Evolutionary conservation across 92 coral and sea anemone genomes (phyloP).

Genomic region (Zoanthus solanderi): DNA sequence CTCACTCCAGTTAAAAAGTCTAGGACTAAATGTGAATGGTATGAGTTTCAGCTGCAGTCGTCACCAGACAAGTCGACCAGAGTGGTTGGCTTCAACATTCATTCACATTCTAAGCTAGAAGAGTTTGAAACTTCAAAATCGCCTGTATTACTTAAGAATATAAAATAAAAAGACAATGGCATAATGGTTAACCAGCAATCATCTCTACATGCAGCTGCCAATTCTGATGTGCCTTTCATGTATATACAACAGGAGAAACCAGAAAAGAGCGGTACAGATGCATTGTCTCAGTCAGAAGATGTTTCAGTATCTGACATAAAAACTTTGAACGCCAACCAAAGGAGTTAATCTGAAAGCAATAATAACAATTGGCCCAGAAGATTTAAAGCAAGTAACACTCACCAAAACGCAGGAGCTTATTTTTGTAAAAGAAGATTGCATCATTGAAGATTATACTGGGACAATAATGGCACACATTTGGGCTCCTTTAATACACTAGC

Average conservation of each 20-base stretch:
- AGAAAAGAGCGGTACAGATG: not conserved
- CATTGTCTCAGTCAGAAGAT: slow-evolving; percentile 25
- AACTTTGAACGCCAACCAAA: slow-evolving; percentile 66
- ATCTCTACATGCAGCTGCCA: slow-evolving; percentile 46
- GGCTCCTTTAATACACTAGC: slow-evolving; percentile 53
- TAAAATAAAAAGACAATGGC: slow-evolving; percentile 36
- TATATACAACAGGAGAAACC: slow-evolving; percentile 23
- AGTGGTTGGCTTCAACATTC: slow-evolving; percentile 67
- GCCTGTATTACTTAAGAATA: slow-evolving; percentile 56
- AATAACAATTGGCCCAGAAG: slow-evolving; percentile 56
- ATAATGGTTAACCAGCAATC: slow-evolving; percentile 67
- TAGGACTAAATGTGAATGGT: slow-evolving; percentile 63
- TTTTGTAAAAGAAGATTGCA: slow-evolving; percentile 65
- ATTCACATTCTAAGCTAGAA: slow-evolving; percentile 51
- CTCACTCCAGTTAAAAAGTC: slow-evolving; percentile 61
- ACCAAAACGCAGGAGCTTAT: slow-evolving; percentile 41
- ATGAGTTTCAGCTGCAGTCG: slow-evolving; percentile 60
- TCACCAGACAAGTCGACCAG: slow-evolving; percentile 59
- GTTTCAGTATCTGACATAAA: slow-evolving; percentile 50
- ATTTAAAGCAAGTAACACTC: slow-evolving; percentile 57
- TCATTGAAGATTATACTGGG: slow-evolving; percentile 68
- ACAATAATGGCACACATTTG: slow-evolving; percentile 63
- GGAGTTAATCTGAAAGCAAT: slow-evolving; percentile 60
- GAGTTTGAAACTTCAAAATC: slow-evolving; percentile 60
- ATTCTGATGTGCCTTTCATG: slow-evolving; percentile 58